phyloP scores from a whole-genome alignment of 2,113 vertebrate species.

The Anhinga anhinga region DNA sequence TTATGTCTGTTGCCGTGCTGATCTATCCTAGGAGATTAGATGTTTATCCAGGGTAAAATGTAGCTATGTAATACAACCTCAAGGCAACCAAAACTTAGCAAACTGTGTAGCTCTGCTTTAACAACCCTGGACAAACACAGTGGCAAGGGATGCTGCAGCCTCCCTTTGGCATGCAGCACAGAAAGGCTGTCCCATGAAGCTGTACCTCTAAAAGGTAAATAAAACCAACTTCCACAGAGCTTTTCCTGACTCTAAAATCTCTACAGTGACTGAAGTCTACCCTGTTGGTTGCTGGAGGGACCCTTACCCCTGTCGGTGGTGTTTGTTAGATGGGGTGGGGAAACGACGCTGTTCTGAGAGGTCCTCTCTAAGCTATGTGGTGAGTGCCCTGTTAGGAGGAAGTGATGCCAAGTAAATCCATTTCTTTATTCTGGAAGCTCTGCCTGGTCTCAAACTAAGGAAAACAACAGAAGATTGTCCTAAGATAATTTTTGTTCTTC shows the following conservation, averaged over 20 bases:
- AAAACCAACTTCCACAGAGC: not conserved
- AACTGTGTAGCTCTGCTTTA: not conserved
- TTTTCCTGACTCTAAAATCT: not conserved
- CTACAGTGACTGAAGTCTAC: not conserved
- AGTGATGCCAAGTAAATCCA: not conserved
- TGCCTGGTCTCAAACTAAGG: not conserved
- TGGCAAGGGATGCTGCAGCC: not conserved
- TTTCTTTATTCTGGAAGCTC: not conserved
- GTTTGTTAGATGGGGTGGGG: not conserved
- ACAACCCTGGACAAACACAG: not conserved
- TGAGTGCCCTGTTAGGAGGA: not conserved
- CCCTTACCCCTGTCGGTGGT: accelerated
- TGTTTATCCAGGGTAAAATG: not conserved
- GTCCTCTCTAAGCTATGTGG: not conserved
- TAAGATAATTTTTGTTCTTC: not conserved
- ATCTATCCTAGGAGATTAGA: not conserved
- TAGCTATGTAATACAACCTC: not conserved
- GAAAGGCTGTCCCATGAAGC: not conserved
- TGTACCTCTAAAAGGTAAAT: not conserved
- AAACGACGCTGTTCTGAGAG: not conserved
- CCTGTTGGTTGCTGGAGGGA: not conserved
- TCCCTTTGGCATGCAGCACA: no score
- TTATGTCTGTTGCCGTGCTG: not conserved
- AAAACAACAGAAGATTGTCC: not conserved
- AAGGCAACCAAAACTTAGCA: not conserved